Percentiles rank a stretch among this genome's conserved stretches.
phyloP scores from a whole-genome alignment of 2,797 vertebrate species.

The Artibeus lituratus region DNA sequence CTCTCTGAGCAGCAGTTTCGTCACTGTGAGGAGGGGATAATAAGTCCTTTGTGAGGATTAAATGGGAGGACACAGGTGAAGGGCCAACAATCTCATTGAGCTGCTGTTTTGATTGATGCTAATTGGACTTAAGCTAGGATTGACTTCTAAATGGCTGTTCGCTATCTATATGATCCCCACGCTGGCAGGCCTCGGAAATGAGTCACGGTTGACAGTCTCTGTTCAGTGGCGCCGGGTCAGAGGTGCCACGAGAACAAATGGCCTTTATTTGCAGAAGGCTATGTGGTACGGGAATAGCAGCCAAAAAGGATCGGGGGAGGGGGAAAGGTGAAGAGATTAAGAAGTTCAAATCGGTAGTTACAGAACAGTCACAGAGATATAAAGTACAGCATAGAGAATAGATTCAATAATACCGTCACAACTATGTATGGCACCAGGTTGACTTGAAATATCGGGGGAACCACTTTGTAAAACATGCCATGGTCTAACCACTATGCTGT shows the following conservation, averaged over 20 bases:
- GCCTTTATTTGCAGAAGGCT: slow-evolving; percentile 4
- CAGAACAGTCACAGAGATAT: not conserved
- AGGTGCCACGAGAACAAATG: not conserved
- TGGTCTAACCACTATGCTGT: not conserved
- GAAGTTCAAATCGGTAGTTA: not conserved
- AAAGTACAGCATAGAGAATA: not conserved
- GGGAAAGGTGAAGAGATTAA: not conserved
- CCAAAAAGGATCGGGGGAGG: not conserved
- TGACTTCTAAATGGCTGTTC: not conserved
- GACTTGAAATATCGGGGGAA: not conserved
- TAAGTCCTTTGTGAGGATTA: not conserved
- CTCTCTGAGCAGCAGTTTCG: not conserved
- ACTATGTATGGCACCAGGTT: too few relatives aligned
- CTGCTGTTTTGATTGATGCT: not conserved
- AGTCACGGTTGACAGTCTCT: not conserved
- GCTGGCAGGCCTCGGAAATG: not conserved
- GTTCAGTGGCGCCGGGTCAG: not conserved
- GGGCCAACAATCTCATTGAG: not conserved
- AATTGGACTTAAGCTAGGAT: not conserved
- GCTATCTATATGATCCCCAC: too few relatives aligned
- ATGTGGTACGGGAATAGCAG: not conserved
- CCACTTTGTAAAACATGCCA: not conserved
- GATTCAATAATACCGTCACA: not conserved
- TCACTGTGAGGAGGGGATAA: not conserved
- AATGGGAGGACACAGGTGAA: not conserved